Evolutionary conservation across 2,797 vertebrate species (phyloP).

Genomic region (Rallus crepitans): DNA sequence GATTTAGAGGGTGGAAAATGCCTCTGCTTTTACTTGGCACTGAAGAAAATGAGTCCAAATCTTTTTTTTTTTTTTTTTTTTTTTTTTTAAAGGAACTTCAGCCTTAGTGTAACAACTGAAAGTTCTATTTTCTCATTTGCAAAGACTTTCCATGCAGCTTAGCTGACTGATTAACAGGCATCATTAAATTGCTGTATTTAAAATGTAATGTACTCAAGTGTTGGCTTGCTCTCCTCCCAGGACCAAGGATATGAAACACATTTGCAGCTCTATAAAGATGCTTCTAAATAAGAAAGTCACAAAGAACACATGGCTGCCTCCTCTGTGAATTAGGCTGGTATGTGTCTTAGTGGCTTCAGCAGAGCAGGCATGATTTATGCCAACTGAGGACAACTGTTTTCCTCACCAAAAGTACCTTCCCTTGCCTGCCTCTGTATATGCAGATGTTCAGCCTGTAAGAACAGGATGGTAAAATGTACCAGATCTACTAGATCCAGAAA

Average conservation of each 20-base stretch:
- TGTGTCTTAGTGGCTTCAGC: background rate
- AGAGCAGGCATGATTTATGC: background rate
- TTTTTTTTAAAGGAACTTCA: background rate
- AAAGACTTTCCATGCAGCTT: background rate
- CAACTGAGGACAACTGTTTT: background rate
- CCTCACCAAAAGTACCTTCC: background rate
- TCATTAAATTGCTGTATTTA: constrained; percentile 41
- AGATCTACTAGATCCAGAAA: constrained; percentile 33
- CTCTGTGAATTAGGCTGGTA: constrained; percentile 12
- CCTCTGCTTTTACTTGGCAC: constrained; percentile 34
- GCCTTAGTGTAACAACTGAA: background rate
- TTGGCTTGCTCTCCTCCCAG: constrained; percentile 45
- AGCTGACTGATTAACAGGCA: constrained; percentile 34
- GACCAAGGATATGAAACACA: constrained; percentile 67
- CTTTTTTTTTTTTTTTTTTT: background rate
- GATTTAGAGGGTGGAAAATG: constrained; percentile 49
- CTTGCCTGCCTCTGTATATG: background rate
- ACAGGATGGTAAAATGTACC: background rate
- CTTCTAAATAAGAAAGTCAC: constrained; percentile 39
- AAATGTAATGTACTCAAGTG: constrained; percentile 13
- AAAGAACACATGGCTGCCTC: constrained; percentile 10
- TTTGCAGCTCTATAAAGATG: constrained; percentile 46
- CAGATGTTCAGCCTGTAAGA: background rate
- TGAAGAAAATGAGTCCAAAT: background rate
- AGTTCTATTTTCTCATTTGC: constrained; percentile 50